A percentile compares a stretch with the other conserved stretches of the same genome.
Conservation (phyloP, 2,888 invertebrate genomes). For the Prionchulus punctatus region DNA sequence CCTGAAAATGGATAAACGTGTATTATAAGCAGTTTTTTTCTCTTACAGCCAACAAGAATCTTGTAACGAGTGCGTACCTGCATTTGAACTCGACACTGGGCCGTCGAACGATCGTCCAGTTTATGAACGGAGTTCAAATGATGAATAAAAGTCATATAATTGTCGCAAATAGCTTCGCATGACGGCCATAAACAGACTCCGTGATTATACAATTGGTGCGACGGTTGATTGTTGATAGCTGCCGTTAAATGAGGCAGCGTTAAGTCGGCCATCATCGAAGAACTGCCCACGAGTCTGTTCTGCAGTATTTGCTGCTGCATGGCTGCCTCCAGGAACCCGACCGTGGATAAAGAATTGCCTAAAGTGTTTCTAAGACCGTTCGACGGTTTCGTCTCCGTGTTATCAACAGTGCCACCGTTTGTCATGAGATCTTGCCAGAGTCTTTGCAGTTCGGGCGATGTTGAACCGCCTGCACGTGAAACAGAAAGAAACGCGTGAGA, state of each 20-base stretch:
- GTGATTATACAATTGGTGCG: constrained; percentile 72
- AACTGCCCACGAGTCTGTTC: background rate
- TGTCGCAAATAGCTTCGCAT: constrained; percentile 81
- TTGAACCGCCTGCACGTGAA: no score
- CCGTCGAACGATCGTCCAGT: constrained; percentile 80
- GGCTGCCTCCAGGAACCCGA: background rate
- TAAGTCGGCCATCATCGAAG: background rate
- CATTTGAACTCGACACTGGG: constrained; percentile 91
- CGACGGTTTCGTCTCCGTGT: background rate
- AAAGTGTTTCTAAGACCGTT: background rate
- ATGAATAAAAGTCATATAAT: constrained; percentile 66
- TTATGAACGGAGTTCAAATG: constrained; percentile 83
- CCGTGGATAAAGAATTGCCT: background rate
- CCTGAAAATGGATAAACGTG: constrained; percentile 8
- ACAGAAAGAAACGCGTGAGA: no score
- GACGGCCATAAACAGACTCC: constrained; percentile 96
- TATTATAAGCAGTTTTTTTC: no score
- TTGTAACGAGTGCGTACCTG: constrained; percentile 46
- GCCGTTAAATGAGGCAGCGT: background rate
- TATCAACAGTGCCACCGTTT: no score
- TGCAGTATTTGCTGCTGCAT: background rate
- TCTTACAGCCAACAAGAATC: background rate
- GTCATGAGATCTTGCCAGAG: background rate
- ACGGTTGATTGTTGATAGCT: background rate
- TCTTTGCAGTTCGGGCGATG: background rate